Evolutionary conservation across 2,113 vertebrate genomes (phyloP), one percentile per base, ranked within the genome.

Genomic region (Triplophysa siluroides): DNA sequence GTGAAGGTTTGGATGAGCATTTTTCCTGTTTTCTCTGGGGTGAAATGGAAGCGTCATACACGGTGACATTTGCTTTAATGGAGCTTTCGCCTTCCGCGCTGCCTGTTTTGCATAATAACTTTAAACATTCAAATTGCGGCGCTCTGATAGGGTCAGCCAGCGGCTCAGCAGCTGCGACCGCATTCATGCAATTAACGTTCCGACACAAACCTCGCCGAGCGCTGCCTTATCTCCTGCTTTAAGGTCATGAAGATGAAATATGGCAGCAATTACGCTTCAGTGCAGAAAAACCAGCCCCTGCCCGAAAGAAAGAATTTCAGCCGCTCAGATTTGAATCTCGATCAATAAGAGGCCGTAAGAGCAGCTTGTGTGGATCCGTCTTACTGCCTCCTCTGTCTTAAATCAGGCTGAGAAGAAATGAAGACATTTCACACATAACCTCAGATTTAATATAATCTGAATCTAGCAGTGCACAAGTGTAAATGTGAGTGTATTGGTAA

Each of bases 41-140:
- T 41, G 60, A 78, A 74, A 64, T 5, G 14, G 43, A 74, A 68
- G 69, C 54, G 38, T 21, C 47, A 63, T 61, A 74, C 77, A 69
- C 11, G 1, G 76, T 74, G 76, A 68, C 75, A 60, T 68, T 69
- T 71, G 29, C 54, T 41, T 66, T 68, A 68, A 47, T 75, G 21
- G 58, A 56, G 64, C 23, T 23, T 69, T 68, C 14, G 26, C 24
- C 43, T 73, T 78, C 60, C 45, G 76, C 47, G 38, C 65, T 56
- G 71, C 54, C 45, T 43, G 38, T 61, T 83, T 79, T 68, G 70
- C 81, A 75, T 83, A 74, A 79, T 79, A 58, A 78, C 65, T 76
- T 62, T 21, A 60, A 60, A 62, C 63, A 80, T 74, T 76, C 66
- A 83, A 83, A 83, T 80, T 26, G 61, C 19, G 2, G 12, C 1